Percentiles rank a stretch among this genome's conserved stretches.
Conservation (phyloP, 2,113 vertebrate species). For the Myocastor coypus region DNA sequence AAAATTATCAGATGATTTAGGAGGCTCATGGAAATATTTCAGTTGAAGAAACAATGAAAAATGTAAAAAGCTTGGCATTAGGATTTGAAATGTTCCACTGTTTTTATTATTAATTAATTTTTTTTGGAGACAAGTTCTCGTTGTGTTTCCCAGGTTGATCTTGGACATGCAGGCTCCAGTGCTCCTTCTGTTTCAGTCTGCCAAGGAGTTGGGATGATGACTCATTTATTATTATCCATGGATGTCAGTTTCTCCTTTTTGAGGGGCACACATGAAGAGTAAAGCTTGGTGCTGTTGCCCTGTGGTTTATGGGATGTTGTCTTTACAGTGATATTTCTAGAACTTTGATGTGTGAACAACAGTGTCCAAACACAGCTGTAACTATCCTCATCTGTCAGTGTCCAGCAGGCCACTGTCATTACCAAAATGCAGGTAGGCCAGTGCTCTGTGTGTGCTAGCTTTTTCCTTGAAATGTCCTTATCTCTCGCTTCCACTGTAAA, state of each 20-base stretch:
- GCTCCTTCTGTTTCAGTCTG: not conserved
- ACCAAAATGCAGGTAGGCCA: not conserved
- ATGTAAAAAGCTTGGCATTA: not conserved
- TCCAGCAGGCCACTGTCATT: not conserved
- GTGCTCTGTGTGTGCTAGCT: not conserved
- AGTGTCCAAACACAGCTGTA: not conserved
- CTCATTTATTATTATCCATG: not conserved
- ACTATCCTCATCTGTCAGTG: not conserved
- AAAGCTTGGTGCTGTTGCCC: not conserved
- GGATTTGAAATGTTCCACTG: conserved; percentile 25
- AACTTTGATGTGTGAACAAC: not conserved
- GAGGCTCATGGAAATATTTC: not conserved
- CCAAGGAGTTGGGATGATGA: not conserved
- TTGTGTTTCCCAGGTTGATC: not conserved
- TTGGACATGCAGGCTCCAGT: not conserved
- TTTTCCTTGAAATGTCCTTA: conserved; percentile 21
- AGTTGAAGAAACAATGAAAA: not conserved
- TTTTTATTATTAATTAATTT: not conserved
- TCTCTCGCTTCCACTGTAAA: not conserved
- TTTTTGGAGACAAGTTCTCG: not conserved
- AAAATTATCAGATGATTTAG: not conserved
- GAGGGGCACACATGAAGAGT: not conserved
- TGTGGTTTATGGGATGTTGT: not conserved
- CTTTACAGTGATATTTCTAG: not conserved
- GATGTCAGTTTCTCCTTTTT: not conserved